A percentile compares a stretch with the other conserved stretches of the same genome.
Evolutionary conservation across 2,113 vertebrate genomes (phyloP).

Genomic region (Sciurus niger): DNA sequence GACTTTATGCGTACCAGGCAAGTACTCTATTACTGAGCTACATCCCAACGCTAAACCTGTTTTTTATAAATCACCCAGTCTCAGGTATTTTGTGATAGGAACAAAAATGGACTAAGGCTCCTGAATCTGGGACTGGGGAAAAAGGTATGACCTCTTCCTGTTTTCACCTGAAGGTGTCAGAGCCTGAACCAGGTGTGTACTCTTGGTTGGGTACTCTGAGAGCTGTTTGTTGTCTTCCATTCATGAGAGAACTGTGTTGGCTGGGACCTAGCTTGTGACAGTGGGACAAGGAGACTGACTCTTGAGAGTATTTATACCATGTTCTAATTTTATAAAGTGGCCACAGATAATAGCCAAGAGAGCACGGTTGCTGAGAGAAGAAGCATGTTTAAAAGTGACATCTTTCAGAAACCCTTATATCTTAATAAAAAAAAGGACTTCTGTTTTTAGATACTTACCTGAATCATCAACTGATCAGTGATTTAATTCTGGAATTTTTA

Average conservation of each 20-base stretch:
- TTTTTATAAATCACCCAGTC: background rate
- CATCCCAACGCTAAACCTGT: background rate
- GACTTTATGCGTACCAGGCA: background rate
- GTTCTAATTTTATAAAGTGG: slow-evolving; percentile 57
- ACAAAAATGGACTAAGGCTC: background rate
- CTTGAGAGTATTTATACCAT: background rate
- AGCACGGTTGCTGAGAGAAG: slow-evolving; percentile 1
- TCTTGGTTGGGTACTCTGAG: background rate
- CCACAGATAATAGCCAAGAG: background rate
- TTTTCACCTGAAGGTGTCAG: background rate
- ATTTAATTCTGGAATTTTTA: slow-evolving; percentile 48
- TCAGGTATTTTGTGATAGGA: slow-evolving; percentile 10
- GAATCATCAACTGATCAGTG: slow-evolving; percentile 7
- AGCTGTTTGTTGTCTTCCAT: background rate
- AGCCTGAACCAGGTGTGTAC: background rate
- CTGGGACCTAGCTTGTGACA: background rate
- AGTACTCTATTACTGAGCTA: background rate
- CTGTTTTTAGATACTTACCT: slow-evolving; percentile 41
- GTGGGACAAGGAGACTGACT: background rate
- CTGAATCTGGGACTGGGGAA: background rate
- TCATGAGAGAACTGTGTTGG: slow-evolving; percentile 8
- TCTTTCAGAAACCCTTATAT: background rate
- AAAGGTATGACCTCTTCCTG: background rate
- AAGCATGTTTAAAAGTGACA: background rate
- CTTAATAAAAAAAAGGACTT: background rate